Evolutionary conservation across 2,888 invertebrate genomes (phyloP), one percentile per base, ranked within the genome.

Genomic region (Drosophila subsilvestris): DNA sequence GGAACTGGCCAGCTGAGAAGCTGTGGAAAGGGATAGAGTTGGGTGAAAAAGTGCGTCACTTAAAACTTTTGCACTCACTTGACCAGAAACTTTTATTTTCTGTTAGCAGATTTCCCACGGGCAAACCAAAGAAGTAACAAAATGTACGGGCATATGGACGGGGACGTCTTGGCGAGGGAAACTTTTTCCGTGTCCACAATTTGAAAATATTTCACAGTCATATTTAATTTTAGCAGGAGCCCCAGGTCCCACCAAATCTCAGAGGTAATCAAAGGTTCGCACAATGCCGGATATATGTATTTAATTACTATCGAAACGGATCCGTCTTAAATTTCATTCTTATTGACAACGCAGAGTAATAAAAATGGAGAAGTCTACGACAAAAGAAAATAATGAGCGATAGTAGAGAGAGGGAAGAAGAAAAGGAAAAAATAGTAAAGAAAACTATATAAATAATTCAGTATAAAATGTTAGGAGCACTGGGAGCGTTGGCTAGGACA

Each of bases 71-170:
- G 86, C 85, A 89, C 86, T 89, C 89, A 89, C 85, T 85, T 85
- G 85, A 85, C 85, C 89, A 86, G 79, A 87, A 85, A 86, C 88
- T 86, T 85, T 85, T 86, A 86, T 86, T 89, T 86, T 89, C 85
- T 82, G 86, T 89, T 86, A 69, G 83, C 76, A 78, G 87, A 86
- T 86, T 86, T 86, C 85, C 85, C 85, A 82, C 75, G 85, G 86
- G 85, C 75, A 66, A 71, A 53, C 66, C 65, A 43, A 22, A 29
- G 55, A 68, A 69, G 74, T 69, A 67, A 73, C 82, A 72, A 69
- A 77, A 76, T 68, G 63, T 67, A 51, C 57, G 37, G 20, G 17
- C 54, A 63, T 62, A 62, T 49, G 32, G 18, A 44, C 37, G 25
- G 47, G n/a, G 49, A 44, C 57, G 20, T 56, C 74, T 73, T 72